A percentile compares a stretch with the other conserved stretches of the same genome.
phyloP scores from a whole-genome alignment of 2,888 invertebrate species.

The Eristalinus aeneus region DNA sequence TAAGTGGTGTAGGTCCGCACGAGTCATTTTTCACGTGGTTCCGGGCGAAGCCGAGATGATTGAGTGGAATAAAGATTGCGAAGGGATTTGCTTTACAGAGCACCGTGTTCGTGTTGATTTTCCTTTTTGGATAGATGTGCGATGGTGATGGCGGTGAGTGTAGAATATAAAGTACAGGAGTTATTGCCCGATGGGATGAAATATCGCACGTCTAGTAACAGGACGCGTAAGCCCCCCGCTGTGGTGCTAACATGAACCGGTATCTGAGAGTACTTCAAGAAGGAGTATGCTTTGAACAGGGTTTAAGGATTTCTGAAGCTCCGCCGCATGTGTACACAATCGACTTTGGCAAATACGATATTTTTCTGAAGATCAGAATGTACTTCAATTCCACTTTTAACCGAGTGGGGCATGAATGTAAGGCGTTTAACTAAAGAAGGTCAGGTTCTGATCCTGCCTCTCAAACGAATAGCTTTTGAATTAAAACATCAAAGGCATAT shows the following conservation, averaged over 20 bases:
- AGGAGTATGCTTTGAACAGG: background rate
- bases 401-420: too few relatives aligned
- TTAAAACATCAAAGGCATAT: too few relatives aligned
- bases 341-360: too few relatives aligned
- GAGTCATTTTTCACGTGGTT: constrained; percentile 65
- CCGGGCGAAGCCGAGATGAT: constrained; percentile 63
- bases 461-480: too few relatives aligned
- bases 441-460: too few relatives aligned
- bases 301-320: background rate
- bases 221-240: background rate
- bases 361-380: too few relatives aligned
- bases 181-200: background rate
- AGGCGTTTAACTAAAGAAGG: too few relatives aligned
- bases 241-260: background rate
- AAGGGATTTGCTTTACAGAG: constrained; percentile 46
- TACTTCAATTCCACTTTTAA: too few relatives aligned
- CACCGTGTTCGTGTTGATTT: background rate
- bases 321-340: too few relatives aligned
- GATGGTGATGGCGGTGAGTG: background rate
- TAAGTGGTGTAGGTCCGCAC: constrained; percentile 63
- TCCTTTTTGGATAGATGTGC: background rate
- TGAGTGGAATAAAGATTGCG: constrained; percentile 56
- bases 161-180: background rate
- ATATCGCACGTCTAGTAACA: background rate
- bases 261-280: background rate